Evolutionary conservation across 2,797 vertebrate genomes (phyloP), one percentile per base, ranked within the genome.

Genomic region (Ambastaia sidthimunki): DNA sequence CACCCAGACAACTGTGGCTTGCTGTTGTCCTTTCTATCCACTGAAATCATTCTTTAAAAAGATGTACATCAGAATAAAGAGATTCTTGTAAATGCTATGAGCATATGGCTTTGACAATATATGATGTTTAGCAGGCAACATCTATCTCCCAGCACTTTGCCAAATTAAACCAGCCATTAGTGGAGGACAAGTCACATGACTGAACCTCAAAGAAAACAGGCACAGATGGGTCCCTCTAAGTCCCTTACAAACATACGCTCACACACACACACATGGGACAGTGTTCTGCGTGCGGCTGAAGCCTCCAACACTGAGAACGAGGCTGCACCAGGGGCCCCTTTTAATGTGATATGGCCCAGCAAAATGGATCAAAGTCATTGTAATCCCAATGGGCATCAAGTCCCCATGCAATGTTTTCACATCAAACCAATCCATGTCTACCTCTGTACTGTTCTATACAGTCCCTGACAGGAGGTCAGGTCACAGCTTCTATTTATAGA

Each of bases 311-410:
- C 37, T 60, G 41, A 34, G 41, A 60, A 59, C 0, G 11, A 63
- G 37, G 19, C 37, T 13, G 12, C 55, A 65, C 34, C 28, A 59
- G 47, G 15, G 47, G 41, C 19, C 12, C 41, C n/a, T 13, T 69
- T 92, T 92, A 92, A 91, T 90, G 89, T 91, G 89, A 92, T 91
- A 89, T 91, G 86, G 89, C 86, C 89, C 86, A 89, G 89, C 87
- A 90, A 89, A 91, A 88, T 90, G 90, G 90, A 91, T 93, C 91
- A 90, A 89, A 90, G 88, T 90, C 90, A 91, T 88, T 87, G 88
- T 92, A 91, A 74, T 68, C 41, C 80, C 63, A 60, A 28, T n/a
- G 75, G 77, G 62, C 19, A 34, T 25, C 23, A 69, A 4, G n/a
- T 54, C 71, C 37, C 59, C 3, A 15, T 1, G 48, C 19, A 18